A percentile compares a stretch with the other conserved stretches of the same genome.
Conservation (phyloP, 2,888 invertebrate genomes). For the Lypha dubia region DNA sequence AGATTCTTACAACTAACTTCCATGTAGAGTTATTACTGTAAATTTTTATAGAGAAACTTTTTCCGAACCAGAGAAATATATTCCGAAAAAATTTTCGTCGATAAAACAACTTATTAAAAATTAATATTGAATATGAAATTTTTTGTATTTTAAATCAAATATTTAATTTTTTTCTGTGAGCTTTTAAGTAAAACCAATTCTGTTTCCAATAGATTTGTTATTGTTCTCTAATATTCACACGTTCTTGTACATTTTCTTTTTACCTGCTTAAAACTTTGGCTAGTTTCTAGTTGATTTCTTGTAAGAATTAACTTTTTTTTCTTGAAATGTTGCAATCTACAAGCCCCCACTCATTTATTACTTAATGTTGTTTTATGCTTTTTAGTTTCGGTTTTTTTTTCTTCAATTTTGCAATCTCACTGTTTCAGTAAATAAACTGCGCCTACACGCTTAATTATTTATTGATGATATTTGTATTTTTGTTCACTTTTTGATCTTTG, state of each 20-base stretch:
- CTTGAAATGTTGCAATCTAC: slow-evolving; percentile 57
- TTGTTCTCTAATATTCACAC: too few species aligned
- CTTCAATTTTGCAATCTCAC: slow-evolving; percentile 26
- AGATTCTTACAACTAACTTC: too few species aligned
- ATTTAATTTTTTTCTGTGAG: too few species aligned
- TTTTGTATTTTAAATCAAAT: too few species aligned
- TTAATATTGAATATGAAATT: too few species aligned
- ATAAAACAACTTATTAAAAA: too few species aligned
- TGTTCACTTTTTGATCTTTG: slow-evolving; percentile 22
- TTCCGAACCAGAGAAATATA: too few species aligned
- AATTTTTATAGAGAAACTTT: too few species aligned
- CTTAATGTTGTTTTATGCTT: slow-evolving; percentile 14
- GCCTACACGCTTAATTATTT: slow-evolving; percentile 47
- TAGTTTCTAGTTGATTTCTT: background rate
- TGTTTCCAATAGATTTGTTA: too few species aligned
- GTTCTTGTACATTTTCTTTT: background rate
- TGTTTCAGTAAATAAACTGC: slow-evolving; percentile 34
- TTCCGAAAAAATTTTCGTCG: too few species aligned
- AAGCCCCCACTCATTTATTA: slow-evolving; percentile 61
- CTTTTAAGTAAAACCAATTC: too few species aligned
- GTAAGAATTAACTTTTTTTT: background rate
- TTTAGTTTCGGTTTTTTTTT: slow-evolving; percentile 4
- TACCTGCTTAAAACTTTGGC: background rate
- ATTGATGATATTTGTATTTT: slow-evolving; percentile 22
- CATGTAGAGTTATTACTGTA: too few species aligned